These are phyloP conservation scores for Melolontha melolontha DNA, from an alignment of 2,888 invertebrate genomes.

Conservation along the genomic window DNA sequence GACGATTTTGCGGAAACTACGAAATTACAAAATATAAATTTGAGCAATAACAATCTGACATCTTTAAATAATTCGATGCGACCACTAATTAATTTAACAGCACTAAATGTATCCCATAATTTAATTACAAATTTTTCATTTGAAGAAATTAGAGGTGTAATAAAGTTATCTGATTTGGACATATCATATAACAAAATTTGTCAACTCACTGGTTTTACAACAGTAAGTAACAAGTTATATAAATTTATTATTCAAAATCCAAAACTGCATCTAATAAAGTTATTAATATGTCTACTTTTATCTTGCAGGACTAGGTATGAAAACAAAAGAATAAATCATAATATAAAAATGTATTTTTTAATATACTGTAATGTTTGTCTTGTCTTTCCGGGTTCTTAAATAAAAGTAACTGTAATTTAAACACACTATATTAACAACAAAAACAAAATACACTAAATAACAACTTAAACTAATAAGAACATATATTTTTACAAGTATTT, in stretches of 20 bases:
- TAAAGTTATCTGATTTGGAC: slow-evolving; percentile 78
- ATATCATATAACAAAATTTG: slow-evolving; percentile 81
- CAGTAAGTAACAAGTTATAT: slow-evolving; percentile 65
- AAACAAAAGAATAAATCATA: too few relatives aligned
- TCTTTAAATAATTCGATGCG: slow-evolving; percentile 80
- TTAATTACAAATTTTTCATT: slow-evolving; percentile 82
- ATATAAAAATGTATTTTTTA: too few relatives aligned
- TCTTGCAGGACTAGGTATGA: too few relatives aligned
- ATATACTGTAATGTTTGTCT: too few relatives aligned
- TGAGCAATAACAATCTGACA: slow-evolving; percentile 79
- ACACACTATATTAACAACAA: too few relatives aligned
- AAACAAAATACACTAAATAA: too few relatives aligned
- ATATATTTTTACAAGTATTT: too few relatives aligned
- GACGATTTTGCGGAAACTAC: slow-evolving; percentile 83
- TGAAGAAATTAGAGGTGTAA: slow-evolving; percentile 81
- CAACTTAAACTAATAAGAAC: too few relatives aligned
- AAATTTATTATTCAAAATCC: neutral
- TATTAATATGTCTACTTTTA: too few relatives aligned
- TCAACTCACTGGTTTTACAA: slow-evolving; percentile 74
- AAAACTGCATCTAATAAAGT: too few relatives aligned
- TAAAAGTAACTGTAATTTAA: too few relatives aligned
- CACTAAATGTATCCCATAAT: slow-evolving; percentile 82
- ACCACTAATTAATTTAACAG: slow-evolving; percentile 75
- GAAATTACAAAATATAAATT: slow-evolving; percentile 75
- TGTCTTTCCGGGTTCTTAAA: too few relatives aligned